Evolutionary conservation across 53 echinoderm and acorn worm species (phyloP).

Genomic region (Hippasteria phrygiana): DNA sequence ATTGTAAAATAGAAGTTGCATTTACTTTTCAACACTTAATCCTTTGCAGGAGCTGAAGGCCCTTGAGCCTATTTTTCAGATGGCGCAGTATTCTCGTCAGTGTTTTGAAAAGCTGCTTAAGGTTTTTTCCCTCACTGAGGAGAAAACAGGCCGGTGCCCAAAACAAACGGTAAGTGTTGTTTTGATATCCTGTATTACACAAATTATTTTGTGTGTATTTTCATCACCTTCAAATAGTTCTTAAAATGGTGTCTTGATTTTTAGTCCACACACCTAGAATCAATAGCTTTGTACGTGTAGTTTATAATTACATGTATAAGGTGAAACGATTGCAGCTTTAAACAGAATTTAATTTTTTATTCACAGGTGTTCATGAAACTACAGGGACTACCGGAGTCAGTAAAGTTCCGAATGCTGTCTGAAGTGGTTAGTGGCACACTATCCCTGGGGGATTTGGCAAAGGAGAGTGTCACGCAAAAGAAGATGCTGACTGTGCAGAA

Average conservation of each 20-base stretch:
- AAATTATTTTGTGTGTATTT: too few species aligned
- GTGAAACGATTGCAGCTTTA: too few species aligned
- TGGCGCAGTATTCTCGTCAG: not conserved
- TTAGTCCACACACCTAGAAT: too few species aligned
- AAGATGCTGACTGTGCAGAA: not conserved
- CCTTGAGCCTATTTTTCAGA: constrained; percentile 9
- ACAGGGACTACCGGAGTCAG: not conserved
- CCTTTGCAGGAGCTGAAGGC: not conserved
- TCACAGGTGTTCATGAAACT: constrained; percentile 23
- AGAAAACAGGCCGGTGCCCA: too few species aligned
- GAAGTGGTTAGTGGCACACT: constrained; percentile 7
- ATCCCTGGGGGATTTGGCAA: not conserved
- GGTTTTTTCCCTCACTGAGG: too few species aligned
- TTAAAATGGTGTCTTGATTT: too few species aligned
- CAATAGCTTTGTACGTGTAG: too few species aligned
- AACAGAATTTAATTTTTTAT: not conserved
- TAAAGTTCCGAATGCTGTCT: not conserved
- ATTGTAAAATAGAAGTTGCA: too few species aligned
- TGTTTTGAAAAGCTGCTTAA: not conserved
- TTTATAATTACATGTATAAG: too few species aligned
- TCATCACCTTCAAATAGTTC: too few species aligned
- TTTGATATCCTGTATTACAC: too few species aligned
- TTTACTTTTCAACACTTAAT: not conserved
- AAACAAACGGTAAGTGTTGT: too few species aligned
- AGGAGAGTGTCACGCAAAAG: not conserved